Conservation (phyloP, 2,797 vertebrate species). For the Zenarchopterus dispar region DNA sequence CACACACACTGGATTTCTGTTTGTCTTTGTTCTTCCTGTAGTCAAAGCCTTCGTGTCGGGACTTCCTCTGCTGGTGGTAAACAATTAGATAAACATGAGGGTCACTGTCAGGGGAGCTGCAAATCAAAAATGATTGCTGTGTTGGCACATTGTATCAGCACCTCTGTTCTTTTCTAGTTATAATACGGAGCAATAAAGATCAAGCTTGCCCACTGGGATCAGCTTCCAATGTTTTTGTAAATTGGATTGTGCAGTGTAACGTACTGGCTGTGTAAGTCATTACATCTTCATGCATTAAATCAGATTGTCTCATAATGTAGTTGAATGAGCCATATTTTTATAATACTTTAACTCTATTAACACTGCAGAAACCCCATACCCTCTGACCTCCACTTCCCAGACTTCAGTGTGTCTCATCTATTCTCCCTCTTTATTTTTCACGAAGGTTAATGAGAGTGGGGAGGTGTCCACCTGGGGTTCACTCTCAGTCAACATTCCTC, state of each 20-base stretch:
- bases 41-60: constrained; percentile 13
- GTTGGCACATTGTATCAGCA: constrained; percentile 26
- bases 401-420: neutral
- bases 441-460: neutral
- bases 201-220: neutral
- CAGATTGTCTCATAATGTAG: constrained; percentile 2
- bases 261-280: neutral
- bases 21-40: constrained; percentile 57
- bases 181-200: constrained; percentile 4
- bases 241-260: neutral
- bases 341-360: neutral
- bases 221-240: neutral
- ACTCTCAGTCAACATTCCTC: too few species aligned
- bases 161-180: neutral
- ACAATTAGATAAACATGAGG: constrained; percentile 54
- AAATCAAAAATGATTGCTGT: constrained; percentile 12
- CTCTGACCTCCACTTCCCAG: constrained; percentile 2
- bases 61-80: constrained; percentile 58
- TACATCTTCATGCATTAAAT: neutral
- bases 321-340: neutral
- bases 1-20: neutral
- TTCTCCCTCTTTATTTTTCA: constrained; percentile 35
- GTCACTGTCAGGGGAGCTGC: constrained; percentile 21
- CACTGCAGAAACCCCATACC: neutral
- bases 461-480: too few species aligned